These are phyloP conservation scores for Muricea muricata DNA, from an alignment of 92 coral and sea anemone genomes.

Conservation along the genomic window DNA sequence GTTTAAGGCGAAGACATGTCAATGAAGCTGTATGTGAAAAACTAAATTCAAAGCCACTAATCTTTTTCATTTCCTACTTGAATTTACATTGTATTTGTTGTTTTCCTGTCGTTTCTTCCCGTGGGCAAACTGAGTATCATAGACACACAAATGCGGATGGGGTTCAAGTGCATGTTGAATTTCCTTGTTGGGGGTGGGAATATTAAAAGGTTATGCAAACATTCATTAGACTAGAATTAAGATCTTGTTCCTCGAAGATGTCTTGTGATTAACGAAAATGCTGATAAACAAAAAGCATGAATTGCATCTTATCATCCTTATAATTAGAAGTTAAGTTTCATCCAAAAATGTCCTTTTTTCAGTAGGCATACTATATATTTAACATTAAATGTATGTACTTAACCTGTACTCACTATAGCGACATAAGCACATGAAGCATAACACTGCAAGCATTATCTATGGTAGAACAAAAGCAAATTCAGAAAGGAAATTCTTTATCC, in stretches of 20 bases:
- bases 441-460: too few relatives aligned
- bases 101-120: not conserved
- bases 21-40: too few relatives aligned
- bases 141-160: too few relatives aligned
- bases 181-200: not conserved
- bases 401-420: too few relatives aligned
- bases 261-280: not conserved
- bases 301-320: not conserved
- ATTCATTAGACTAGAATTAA: not conserved
- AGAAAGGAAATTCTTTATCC: too few relatives aligned
- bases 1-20: too few relatives aligned
- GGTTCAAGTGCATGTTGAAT: too few relatives aligned
- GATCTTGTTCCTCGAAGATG: not conserved
- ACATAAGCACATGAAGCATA: too few relatives aligned
- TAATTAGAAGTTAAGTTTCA: not conserved
- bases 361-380: too few relatives aligned
- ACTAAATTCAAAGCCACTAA: not conserved
- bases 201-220: not conserved
- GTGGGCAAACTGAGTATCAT: not conserved
- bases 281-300: not conserved
- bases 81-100: not conserved
- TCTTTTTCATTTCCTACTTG: not conserved
- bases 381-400: too few relatives aligned
- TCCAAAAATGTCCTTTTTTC: too few relatives aligned
- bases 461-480: too few relatives aligned